Evolutionary conservation across 2,888 invertebrate genomes (phyloP), one percentile per base, ranked within the genome.

Genomic region (Brachynemurus nebulosus): DNA sequence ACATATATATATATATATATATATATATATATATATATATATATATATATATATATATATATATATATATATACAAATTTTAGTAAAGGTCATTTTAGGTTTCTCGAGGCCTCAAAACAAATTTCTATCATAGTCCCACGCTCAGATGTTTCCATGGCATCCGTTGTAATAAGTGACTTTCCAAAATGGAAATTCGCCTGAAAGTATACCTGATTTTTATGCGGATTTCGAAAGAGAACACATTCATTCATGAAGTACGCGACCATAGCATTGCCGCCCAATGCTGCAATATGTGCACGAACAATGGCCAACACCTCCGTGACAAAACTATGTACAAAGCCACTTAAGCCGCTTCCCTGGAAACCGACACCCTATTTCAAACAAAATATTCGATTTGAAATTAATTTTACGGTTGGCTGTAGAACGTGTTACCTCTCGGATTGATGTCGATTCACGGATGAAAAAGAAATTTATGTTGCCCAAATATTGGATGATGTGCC

Each of bases 231-330:
- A 47, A 88, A 78, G 33, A 97, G 68, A 57, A 91, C 81, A 53
- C 91, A 82, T 64, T 96, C 89, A 8, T 85, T 86, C 74, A 95
- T 80, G 62, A 88, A 90, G 66, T 89, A 95, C 1, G 92, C 86
- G 0, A 93, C 86, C 71, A 97, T 80, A 1, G 93, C 92, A 65
- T 96, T 95, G 3, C 96, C 96, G 19, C 95, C 93, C 23, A 96
- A 66, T 1, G 93, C 88, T 0, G 85, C 80, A 20, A 96, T 89
- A 66, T 96, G 92, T 3, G 95, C 90, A 42, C 95, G 74, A 2
- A 89, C 88, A 50, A 96, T 90, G 1, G 92, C 91, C 55, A 95
- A 63, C 12, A 95, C 86, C 73, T 96, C 96, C 40, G 86, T 85
- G 6, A 95, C 78, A 61, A 95, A 93, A 45, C 86, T 86, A 61